Percentiles rank a stretch among this genome's conserved stretches.
Evolutionary conservation across 2,113 vertebrate species (phyloP).

Genomic region (Aleadryas rufinucha): DNA sequence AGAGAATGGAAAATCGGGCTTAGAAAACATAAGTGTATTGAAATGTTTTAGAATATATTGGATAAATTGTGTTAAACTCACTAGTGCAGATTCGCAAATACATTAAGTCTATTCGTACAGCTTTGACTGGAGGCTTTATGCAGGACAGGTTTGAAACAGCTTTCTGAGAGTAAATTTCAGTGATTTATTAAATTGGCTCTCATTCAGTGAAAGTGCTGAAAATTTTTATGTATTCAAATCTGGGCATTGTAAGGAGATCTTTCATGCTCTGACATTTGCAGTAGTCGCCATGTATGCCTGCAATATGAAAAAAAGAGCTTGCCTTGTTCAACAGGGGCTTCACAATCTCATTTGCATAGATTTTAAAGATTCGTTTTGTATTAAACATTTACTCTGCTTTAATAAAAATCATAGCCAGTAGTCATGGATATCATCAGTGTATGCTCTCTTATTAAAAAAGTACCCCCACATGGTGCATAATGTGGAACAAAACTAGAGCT

Average conservation of each 20-base stretch:
- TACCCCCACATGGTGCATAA: not conserved
- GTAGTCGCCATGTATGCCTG: not conserved
- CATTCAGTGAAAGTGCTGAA: not conserved
- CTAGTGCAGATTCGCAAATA: not conserved
- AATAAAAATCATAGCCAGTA: not conserved
- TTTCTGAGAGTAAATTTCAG: constrained; percentile 31
- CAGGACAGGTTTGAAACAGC: not conserved
- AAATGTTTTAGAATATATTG: not conserved
- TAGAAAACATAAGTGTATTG: not conserved
- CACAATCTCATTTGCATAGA: not conserved
- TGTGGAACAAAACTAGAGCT: not conserved
- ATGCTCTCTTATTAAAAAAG: not conserved
- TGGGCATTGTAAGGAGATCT: not conserved
- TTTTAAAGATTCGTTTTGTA: constrained; percentile 6
- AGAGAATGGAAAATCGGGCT: not conserved
- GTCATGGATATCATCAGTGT: not conserved
- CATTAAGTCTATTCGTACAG: not conserved
- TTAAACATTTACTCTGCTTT: not conserved
- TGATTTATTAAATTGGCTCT: constrained; percentile 56
- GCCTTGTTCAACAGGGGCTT: not conserved
- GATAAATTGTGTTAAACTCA: not conserved
- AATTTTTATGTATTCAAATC: not conserved
- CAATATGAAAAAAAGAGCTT: not conserved
- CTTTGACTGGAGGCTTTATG: not conserved
- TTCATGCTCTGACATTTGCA: not conserved